Evolutionary conservation across 2,888 invertebrate genomes (phyloP).

Genomic region (Rotaria magnacalcarata): DNA sequence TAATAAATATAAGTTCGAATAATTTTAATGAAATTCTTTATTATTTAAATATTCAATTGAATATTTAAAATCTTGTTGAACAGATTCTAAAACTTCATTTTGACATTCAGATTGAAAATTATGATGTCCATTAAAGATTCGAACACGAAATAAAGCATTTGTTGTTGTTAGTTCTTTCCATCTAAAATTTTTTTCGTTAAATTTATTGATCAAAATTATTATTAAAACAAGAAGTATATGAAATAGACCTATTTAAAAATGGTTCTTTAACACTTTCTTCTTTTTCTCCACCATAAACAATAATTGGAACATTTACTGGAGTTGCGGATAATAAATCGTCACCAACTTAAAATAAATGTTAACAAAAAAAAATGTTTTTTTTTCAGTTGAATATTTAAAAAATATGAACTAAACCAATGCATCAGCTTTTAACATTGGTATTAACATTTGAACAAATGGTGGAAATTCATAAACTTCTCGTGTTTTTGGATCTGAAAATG

Average conservation of each 20-base stretch:
- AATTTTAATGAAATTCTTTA: too few species aligned
- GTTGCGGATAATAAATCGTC: neutral
- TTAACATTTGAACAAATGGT: neutral
- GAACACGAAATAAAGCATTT: neutral
- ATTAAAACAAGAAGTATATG: too few species aligned
- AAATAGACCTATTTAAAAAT: neutral
- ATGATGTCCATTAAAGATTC: slow-evolving; percentile 11
- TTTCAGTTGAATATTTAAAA: too few species aligned
- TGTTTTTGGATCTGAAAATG: neutral
- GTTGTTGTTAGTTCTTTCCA: neutral
- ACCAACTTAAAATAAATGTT: neutral
- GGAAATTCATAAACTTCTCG: neutral
- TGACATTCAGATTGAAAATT: neutral
- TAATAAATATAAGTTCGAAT: too few species aligned
- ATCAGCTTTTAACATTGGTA: slow-evolving; percentile 28
- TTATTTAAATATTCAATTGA: too few species aligned
- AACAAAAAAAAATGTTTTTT: too few species aligned
- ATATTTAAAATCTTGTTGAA: neutral
- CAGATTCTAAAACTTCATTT: neutral
- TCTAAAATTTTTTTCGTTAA: neutral
- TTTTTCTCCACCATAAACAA: neutral
- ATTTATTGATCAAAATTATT: too few species aligned
- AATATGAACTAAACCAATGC: too few species aligned
- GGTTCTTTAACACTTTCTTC: slow-evolving; percentile 1
- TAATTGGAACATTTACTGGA: neutral